phyloP scores from a whole-genome alignment of 2,888 invertebrate species.

The Timema cristinae region DNA sequence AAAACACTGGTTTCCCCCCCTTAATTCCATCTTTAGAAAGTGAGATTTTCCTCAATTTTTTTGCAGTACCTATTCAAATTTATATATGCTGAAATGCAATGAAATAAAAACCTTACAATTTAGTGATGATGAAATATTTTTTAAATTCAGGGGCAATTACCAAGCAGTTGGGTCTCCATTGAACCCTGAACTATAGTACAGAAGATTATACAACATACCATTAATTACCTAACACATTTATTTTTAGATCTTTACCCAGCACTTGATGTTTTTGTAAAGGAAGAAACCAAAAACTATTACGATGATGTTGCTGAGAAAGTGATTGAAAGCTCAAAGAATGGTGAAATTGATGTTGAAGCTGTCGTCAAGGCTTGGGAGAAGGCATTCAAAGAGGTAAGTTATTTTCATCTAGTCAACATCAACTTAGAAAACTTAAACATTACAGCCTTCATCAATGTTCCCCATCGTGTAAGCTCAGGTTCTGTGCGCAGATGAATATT shows the following conservation, averaged over 20 bases:
- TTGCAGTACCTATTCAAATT: no score
- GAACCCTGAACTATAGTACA: neutral
- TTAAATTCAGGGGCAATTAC: no score
- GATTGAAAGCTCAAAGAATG: slow-evolving; percentile 57
- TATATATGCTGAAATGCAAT: no score
- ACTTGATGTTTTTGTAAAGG: slow-evolving; percentile 59
- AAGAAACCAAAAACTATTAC: slow-evolving; percentile 63
- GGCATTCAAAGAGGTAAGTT: slow-evolving; percentile 60
- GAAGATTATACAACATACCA: neutral
- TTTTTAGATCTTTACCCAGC: slow-evolving; percentile 56
- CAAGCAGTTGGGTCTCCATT: no score
- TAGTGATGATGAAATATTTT: no score
- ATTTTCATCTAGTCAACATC: neutral
- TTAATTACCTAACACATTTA: slow-evolving; percentile 1
- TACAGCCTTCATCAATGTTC: neutral
- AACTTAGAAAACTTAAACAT: neutral
- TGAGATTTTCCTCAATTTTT: no score
- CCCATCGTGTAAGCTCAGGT: no score
- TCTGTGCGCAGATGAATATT: no score
- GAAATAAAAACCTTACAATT: no score
- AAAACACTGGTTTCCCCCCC: no score
- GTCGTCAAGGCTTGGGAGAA: slow-evolving; percentile 77
- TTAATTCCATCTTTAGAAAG: no score
- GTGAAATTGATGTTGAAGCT: slow-evolving; percentile 66
- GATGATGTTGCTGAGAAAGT: slow-evolving; percentile 61